Evolutionary conservation across 2,113 vertebrate genomes (phyloP).

Genomic region (Ifrita kowaldi): DNA sequence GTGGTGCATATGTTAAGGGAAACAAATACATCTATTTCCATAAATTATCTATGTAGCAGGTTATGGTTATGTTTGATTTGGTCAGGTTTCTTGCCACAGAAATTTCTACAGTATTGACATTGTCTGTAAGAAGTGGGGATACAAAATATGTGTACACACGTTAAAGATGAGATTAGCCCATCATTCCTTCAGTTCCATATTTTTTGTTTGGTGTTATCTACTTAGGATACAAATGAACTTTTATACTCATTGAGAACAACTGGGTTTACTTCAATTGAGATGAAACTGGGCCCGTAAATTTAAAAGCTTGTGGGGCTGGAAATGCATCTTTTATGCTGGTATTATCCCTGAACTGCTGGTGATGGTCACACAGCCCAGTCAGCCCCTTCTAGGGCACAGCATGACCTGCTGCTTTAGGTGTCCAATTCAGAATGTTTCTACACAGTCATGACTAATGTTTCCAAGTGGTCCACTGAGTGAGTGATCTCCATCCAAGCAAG

Average conservation of each 20-base stretch:
- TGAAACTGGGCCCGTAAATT: background rate
- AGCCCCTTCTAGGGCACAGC: background rate
- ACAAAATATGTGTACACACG: background rate
- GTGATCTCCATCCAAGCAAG: background rate
- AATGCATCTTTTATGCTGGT: background rate
- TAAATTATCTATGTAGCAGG: background rate
- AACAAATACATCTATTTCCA: background rate
- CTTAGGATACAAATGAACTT: background rate
- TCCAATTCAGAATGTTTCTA: background rate
- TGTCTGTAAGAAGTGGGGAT: background rate
- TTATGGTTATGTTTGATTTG: background rate
- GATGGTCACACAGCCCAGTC: background rate
- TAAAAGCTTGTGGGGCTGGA: background rate
- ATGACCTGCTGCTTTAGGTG: background rate
- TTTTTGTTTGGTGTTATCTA: background rate
- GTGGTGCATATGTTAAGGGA: background rate
- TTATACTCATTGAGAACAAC: background rate
- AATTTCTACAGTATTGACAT: background rate
- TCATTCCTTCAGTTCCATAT: background rate
- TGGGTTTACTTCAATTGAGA: background rate
- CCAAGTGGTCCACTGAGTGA: background rate
- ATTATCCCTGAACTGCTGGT: background rate
- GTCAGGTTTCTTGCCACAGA: background rate
- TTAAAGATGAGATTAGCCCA: background rate
- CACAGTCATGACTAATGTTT: background rate